Base-by-base conservation (phyloP, 2,888 invertebrate species). In the Bibio marci region DNA sequence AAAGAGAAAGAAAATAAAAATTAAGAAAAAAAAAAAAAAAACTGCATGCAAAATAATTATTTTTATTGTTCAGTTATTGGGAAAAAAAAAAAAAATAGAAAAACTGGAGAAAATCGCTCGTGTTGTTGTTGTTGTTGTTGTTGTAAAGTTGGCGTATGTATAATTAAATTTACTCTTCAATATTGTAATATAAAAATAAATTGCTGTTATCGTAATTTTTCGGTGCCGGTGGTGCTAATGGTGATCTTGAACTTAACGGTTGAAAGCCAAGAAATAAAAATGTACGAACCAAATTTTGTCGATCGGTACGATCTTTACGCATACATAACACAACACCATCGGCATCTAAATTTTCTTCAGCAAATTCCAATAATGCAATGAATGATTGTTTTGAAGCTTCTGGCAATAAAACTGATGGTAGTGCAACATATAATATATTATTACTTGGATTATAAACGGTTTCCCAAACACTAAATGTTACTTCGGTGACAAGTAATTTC, bases 201-300 rank as follows among this genome's bases (percentile, higher is more conserved):
- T 73, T 42, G 57, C 66, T 54, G 66, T 71, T 67, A 53, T 70
- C 59, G 63, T 78, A 69, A 58, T 65, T 62, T 50, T 6, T 6
- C 22, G 22, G 8, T 8, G 22, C 4, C 22, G 74, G 70, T 45
- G 82, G 80, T 51, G 81, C 73, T 56, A 81, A 64, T 40, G 73
- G 73, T 46, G 88, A 80, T 49, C 74, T 81, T 33, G 92, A 87
- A 31, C 87, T 75, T 54, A 94, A 68, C 44, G 85, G 74, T 48
- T 78, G 75, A 67, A 95, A 95, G 44, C 95, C 95, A 69, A 95
- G 76, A 66, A 91, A 92, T 82, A 91, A 88, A 74, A 95, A 95
- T 27, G 92, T 91, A 51, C 92, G 80, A 47, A 95, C 77, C 52
- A 95, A 70, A 49, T 80, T 77, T 38, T 80, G 80, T 64, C 88